These are phyloP conservation scores for Varanus komodoensis DNA, from an alignment of 2,113 vertebrate species.

Conservation along the genomic window DNA sequence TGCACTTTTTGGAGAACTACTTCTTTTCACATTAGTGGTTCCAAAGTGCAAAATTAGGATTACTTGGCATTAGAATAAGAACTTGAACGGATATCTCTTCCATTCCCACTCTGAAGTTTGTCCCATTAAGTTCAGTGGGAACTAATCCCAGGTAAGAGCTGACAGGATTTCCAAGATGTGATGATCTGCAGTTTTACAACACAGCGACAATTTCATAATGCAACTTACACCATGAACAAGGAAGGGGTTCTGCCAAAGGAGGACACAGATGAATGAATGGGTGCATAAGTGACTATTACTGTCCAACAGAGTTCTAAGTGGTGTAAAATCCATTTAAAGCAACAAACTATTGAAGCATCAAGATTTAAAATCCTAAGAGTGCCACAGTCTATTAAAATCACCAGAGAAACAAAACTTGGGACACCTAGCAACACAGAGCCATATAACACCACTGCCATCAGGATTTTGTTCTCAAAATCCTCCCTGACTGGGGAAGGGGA, in stretches of 20 bases:
- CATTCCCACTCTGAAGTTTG: not conserved
- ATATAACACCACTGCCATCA: not conserved
- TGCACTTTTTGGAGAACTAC: too few relatives aligned
- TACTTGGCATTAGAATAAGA: too few relatives aligned
- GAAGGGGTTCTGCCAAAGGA: not conserved
- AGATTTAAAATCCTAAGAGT: not conserved
- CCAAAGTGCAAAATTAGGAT: too few relatives aligned
- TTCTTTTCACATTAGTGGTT: too few relatives aligned
- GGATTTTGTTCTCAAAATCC: not conserved
- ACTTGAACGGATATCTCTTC: too few relatives aligned
- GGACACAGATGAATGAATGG: not conserved
- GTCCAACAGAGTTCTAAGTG: not conserved
- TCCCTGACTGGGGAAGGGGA: not conserved
- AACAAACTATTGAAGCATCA: not conserved
- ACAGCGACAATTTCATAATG: not conserved
- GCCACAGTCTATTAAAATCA: not conserved
- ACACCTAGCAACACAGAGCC: not conserved
- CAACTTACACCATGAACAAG: not conserved
- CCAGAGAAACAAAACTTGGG: not conserved
- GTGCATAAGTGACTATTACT: not conserved
- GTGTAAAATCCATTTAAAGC: not conserved
- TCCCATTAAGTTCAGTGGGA: not conserved
- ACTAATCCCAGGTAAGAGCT: not conserved
- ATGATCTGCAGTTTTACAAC: not conserved
- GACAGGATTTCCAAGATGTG: not conserved